Percentiles rank a stretch among this genome's conserved stretches.
These are phyloP conservation scores for Hipposideros larvatus DNA, from an alignment of 2,797 vertebrate genomes.

Conservation along the genomic window DNA sequence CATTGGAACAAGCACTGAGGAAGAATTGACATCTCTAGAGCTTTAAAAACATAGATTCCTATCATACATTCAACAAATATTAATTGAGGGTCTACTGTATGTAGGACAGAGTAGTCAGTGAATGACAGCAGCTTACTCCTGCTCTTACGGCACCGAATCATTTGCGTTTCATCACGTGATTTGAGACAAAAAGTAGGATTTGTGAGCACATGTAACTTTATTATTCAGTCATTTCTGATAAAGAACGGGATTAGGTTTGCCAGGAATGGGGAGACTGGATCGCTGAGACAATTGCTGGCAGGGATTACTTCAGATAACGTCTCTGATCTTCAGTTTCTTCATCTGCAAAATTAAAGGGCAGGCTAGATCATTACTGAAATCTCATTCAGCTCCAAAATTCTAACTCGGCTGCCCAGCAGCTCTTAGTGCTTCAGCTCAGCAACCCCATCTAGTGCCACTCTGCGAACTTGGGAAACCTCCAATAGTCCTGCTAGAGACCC, in stretches of 20 bases:
- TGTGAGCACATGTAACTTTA: background rate
- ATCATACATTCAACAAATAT: background rate
- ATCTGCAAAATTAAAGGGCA: background rate
- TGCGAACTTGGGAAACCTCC: background rate
- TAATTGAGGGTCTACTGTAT: background rate
- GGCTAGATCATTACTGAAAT: background rate
- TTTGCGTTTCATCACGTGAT: background rate
- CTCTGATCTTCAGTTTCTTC: background rate
- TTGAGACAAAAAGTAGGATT: background rate
- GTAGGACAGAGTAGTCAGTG: background rate
- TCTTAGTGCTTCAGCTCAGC: slow-evolving; percentile 51
- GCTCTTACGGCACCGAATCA: background rate
- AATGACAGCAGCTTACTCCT: background rate
- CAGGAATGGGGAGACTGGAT: background rate
- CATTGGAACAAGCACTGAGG: background rate
- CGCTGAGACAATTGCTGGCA: background rate
- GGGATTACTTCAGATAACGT: background rate
- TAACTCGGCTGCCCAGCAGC: background rate
- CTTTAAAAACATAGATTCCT: background rate
- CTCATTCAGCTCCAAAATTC: background rate
- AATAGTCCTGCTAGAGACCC: fast-evolving
- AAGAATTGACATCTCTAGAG: background rate
- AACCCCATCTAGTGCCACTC: slow-evolving; percentile 70
- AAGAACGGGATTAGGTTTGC: background rate
- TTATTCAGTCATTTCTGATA: background rate